These are phyloP conservation scores for Barypeithes pellucidus DNA, from an alignment of 2,888 invertebrate species.

Conservation along the genomic window DNA sequence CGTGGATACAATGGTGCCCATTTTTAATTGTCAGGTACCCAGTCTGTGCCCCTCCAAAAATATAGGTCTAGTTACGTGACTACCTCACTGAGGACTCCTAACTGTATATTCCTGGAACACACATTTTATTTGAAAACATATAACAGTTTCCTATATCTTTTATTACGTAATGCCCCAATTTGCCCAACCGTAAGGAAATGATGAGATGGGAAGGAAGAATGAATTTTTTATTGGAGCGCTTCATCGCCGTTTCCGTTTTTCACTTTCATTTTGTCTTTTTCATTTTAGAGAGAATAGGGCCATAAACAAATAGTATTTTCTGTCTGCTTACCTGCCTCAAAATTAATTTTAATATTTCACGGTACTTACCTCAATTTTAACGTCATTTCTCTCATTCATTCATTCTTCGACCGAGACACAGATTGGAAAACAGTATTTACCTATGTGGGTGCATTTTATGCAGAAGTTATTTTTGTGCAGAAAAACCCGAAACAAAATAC, in stretches of 20 bases:
- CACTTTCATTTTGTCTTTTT: constrained; percentile 1
- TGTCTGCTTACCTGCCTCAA: not conserved
- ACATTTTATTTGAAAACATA: not conserved
- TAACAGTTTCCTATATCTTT: not conserved
- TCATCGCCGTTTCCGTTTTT: not conserved
- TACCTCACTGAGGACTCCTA: not conserved
- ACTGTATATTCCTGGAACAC: too few relatives aligned
- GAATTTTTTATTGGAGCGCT: not conserved
- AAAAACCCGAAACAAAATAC: too few relatives aligned
- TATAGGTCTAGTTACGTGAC: too few relatives aligned
- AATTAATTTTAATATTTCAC: constrained; percentile 9
- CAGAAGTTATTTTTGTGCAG: too few relatives aligned
- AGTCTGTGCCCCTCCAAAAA: too few relatives aligned
- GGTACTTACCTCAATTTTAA: not conserved
- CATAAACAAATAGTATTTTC: not conserved
- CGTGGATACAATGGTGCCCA: too few relatives aligned
- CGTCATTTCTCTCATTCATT: too few relatives aligned
- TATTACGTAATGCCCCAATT: not conserved
- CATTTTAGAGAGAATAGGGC: not conserved
- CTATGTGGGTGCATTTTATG: too few relatives aligned
- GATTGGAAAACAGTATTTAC: too few relatives aligned
- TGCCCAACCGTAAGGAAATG: not conserved
- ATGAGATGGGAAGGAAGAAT: not conserved
- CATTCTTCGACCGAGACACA: too few relatives aligned
- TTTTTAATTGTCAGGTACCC: too few relatives aligned